phyloP scores from a whole-genome alignment of 2,888 invertebrate species.

The Corbicula japonica region DNA sequence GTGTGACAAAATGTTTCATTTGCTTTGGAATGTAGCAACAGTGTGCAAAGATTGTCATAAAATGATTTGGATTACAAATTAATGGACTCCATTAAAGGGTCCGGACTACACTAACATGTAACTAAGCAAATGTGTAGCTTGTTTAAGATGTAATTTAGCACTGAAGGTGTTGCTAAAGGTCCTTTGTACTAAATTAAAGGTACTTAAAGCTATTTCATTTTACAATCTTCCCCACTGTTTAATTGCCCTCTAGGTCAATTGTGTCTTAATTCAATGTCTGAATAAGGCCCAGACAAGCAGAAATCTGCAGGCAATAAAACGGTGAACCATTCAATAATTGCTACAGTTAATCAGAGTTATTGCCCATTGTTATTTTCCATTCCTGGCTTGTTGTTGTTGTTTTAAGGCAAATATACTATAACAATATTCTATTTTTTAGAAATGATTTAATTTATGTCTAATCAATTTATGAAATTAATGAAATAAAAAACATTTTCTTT shows the following conservation, averaged over 20 bases:
- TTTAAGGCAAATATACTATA: too few relatives aligned
- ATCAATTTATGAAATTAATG: too few relatives aligned
- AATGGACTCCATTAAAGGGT: slow-evolving; percentile 25
- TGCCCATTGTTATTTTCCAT: too few relatives aligned
- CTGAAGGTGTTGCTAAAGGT: slow-evolving; percentile 13
- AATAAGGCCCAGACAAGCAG: slow-evolving; percentile 22
- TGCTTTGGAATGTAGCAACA: slow-evolving; percentile 36
- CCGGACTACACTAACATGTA: slow-evolving; percentile 27
- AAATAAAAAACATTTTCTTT: too few relatives aligned
- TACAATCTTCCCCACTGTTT: slow-evolving; percentile 23
- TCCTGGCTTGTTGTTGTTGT: too few relatives aligned
- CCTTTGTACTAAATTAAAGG: slow-evolving; percentile 23
- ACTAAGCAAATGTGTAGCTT: slow-evolving; percentile 10
- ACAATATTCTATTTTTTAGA: too few relatives aligned
- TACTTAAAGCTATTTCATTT: slow-evolving; percentile 21
- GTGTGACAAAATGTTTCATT: slow-evolving; percentile 15
- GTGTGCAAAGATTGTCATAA: slow-evolving; percentile 28
- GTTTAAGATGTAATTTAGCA: slow-evolving; percentile 14
- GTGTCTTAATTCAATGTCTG: slow-evolving; percentile 34
- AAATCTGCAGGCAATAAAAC: slow-evolving; percentile 28
- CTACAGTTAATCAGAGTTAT: slow-evolving; percentile 13
- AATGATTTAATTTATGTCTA: too few relatives aligned
- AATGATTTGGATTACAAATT: slow-evolving; percentile 13
- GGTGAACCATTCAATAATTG: too few relatives aligned
- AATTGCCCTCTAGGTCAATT: slow-evolving; percentile 36